Evolutionary conservation across 2,113 vertebrate species (phyloP), one percentile per base, ranked within the genome.

Genomic region (Anarhynchus alexandrinus): DNA sequence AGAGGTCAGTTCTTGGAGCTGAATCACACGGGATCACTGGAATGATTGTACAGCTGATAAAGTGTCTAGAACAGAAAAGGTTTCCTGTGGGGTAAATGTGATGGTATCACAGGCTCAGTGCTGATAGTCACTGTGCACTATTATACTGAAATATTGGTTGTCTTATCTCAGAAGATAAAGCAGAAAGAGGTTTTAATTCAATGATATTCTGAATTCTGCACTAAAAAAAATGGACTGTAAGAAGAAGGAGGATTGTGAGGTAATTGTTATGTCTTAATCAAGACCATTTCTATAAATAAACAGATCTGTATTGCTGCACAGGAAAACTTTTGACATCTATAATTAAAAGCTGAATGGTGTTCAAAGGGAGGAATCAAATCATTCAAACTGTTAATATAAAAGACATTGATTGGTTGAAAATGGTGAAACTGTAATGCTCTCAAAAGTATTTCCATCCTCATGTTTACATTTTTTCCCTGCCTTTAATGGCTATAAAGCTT

Each of bases 81-180:
- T 89, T 90, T 91, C 65, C 70, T 84, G 16, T 76, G 49, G 52
- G n/a, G 36, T 84, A 76, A 84, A 86, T 83, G 40, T 0, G 0
- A 43, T 95, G 69, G 55, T 80, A 78, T 91, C 65, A 21, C 29
- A 74, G 59, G 12, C 57, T 87, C 42, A 11, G 23, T 78, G 58
- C 30, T 87, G 59, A 67, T 13, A 30, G 51, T 43, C n/a, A 8
- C 36, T 87, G 29, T 74, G 72, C 10, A 4, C 34, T 95, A 17
- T 64, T 88, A 26, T 36, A 29, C 64, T 73, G 82, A 85, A 95
- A 90, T 96, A 85, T 15, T 90, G 47, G n/a, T 90, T 94, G 42
- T 55, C 49, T 96, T 93, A 82, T 93, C 88, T 82, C n/a, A 73
- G n/a, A 85, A 85, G 54, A 85, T 86, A 93, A 88, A 94, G 25